Conservation (phyloP, 2,113 vertebrate genomes). For the Poeciliopsis turrubarensis region DNA sequence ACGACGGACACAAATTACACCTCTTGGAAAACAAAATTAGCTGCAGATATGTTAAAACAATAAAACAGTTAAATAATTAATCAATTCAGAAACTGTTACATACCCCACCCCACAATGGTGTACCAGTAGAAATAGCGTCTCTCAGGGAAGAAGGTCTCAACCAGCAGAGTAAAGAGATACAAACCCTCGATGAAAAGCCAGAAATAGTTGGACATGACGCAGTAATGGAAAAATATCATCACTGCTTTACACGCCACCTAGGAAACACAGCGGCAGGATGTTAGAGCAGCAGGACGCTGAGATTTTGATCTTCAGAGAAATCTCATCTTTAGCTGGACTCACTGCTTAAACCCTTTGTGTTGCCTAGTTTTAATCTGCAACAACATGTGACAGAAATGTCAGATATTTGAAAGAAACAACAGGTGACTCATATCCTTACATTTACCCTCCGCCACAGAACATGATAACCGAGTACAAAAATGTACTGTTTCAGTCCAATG, state of each 20-base stretch:
- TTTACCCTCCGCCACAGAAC: too few relatives aligned
- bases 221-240: constrained; percentile 99
- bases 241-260: constrained; percentile 96
- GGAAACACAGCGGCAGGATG: constrained; percentile 3
- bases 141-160: constrained; percentile 97
- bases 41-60: neutral
- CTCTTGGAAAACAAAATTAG: neutral
- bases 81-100: constrained; percentile 10
- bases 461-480: neutral
- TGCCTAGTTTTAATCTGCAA: neutral
- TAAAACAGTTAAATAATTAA: neutral
- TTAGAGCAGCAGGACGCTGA: neutral
- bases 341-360: neutral
- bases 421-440: neutral
- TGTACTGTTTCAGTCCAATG: neutral
- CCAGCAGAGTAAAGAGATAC: constrained; percentile 95
- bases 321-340: neutral
- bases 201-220: constrained; percentile 99
- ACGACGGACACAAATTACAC: neutral
- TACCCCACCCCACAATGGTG: constrained; percentile 84
- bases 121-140: constrained; percentile 98
- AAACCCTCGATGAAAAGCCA: constrained; percentile 98
- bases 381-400: neutral
- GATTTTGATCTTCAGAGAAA: neutral
- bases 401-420: neutral